These are phyloP conservation scores for Teleogryllus oceanicus DNA, from an alignment of 2,888 invertebrate species.

Conservation along the genomic window DNA sequence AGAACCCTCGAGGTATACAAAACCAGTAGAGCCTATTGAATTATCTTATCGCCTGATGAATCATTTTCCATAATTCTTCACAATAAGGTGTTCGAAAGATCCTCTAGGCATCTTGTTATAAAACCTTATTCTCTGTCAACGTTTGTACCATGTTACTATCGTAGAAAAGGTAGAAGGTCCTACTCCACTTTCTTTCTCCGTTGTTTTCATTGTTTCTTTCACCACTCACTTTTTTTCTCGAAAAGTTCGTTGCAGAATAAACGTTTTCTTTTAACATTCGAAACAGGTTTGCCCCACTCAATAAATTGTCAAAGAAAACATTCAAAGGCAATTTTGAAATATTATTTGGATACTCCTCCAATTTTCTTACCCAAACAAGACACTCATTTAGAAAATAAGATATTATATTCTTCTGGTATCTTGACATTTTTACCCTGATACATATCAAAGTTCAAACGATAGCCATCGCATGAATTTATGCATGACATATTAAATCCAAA, in stretches of 20 bases:
- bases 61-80: neutral
- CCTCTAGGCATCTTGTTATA: neutral
- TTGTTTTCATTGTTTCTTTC: neutral
- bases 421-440: neutral
- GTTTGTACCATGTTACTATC: neutral
- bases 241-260: neutral
- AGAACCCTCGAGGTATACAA: no score
- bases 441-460: neutral
- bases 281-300: neutral
- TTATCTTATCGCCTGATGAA: neutral
- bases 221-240: neutral
- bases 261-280: neutral
- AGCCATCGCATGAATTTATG: neutral
- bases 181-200: no score
- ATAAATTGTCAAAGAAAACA: neutral
- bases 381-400: neutral
- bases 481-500: neutral
- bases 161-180: no score
- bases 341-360: neutral
- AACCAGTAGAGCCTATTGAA: neutral
- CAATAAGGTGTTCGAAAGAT: neutral
- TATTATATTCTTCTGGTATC: neutral
- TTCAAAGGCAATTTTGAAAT: neutral
- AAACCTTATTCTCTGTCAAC: neutral
- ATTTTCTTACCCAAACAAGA: neutral